Conservation (phyloP, 2,888 invertebrate genomes). For the Atherix ibis region DNA sequence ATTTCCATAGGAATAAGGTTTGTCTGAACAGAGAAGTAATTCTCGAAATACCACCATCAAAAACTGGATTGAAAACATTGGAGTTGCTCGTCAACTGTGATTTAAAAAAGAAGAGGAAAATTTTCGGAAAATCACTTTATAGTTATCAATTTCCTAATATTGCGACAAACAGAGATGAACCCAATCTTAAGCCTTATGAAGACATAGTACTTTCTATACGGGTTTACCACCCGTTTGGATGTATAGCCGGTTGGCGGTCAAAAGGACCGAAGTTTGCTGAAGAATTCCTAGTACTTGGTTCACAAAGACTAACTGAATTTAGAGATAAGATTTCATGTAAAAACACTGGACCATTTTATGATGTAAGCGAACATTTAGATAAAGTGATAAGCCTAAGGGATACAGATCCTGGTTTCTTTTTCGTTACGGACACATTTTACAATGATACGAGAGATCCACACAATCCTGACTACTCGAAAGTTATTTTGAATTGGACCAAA, state of each 20-base stretch:
- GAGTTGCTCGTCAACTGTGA: no score
- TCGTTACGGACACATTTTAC: conserved; percentile 64
- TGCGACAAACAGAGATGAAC: conserved; percentile 7
- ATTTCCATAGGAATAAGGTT: no score
- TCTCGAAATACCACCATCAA: no score
- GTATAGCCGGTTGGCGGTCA: conserved; percentile 16
- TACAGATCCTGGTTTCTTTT: conserved; percentile 48
- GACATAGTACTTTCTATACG: conserved; percentile 34
- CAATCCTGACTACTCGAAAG: conserved; percentile 48
- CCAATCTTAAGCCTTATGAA: conserved; percentile 20
- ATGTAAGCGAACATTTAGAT: conserved; percentile 40
- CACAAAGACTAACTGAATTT: conserved; percentile 50
- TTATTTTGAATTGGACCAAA: conserved; percentile 47
- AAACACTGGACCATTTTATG: conserved; percentile 45
- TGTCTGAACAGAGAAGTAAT: no score
- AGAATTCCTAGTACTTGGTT: conserved; percentile 47
- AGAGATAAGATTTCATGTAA: conserved; percentile 60
- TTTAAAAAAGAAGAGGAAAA: no score
- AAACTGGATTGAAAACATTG: no score
- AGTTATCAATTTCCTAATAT: no score
- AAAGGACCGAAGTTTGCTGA: conserved; percentile 34
- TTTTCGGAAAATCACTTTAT: no score
- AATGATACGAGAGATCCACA: conserved; percentile 46
- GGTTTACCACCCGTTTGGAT: conserved; percentile 35
- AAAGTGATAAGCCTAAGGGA: conserved; percentile 15